Conservation (phyloP, 2,888 invertebrate species). For the Epistrophe grossulariae region DNA sequence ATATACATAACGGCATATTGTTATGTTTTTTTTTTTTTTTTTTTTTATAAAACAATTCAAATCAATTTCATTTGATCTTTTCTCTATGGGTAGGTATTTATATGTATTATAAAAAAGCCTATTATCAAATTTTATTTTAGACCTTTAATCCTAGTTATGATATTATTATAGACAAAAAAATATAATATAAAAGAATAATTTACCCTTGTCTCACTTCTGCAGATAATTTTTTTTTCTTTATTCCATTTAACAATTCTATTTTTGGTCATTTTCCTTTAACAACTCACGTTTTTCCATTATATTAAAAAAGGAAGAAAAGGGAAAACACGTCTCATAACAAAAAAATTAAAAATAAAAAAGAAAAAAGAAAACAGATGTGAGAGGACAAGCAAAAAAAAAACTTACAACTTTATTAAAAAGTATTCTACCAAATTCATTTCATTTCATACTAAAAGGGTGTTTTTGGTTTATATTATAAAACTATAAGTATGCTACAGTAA, state of each 20-base stretch:
- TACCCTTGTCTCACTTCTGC: not conserved
- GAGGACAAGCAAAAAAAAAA: not conserved
- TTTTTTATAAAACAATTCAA: not conserved
- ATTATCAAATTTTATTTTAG: not conserved
- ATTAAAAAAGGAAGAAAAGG: not conserved
- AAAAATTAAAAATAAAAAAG: not conserved
- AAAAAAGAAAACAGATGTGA: not conserved
- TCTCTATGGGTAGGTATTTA: not conserved
- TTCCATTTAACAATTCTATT: constrained; percentile 9
- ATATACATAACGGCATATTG: not conserved
- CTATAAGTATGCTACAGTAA: no score
- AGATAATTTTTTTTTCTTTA: not conserved
- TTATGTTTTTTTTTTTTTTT: not conserved
- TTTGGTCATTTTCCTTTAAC: constrained; percentile 13
- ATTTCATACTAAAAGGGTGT: not conserved
- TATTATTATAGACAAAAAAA: not conserved
- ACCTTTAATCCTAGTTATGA: constrained; percentile 10
- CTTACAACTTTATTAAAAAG: constrained; percentile 69
- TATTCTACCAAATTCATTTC: constrained; percentile 58
- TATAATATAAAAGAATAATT: not conserved
- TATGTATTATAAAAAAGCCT: not conserved
- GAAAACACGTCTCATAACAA: not conserved
- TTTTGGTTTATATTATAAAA: no score
- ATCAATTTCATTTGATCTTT: constrained; percentile 7
- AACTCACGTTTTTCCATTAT: constrained; percentile 36